Conservation (phyloP, 2,113 vertebrate species). For the Macroglossus sobrinus region DNA sequence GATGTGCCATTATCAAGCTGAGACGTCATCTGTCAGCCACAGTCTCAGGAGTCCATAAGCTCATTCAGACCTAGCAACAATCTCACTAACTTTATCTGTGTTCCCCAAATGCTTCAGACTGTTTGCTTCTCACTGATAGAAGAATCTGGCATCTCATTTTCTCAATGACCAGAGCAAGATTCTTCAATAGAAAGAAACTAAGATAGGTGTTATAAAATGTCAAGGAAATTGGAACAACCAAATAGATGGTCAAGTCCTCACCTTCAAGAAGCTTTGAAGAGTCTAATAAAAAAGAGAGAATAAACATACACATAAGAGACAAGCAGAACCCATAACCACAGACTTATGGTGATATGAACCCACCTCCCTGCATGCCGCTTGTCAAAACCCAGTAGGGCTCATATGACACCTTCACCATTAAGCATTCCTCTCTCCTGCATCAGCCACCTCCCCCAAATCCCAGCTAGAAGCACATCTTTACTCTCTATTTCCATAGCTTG, state of each 20-base stretch:
- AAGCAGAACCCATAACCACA: neutral
- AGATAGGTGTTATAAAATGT: neutral
- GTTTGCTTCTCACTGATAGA: conserved; percentile 21
- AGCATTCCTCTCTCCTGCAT: neutral
- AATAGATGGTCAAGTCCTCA: neutral
- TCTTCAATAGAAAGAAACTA: conserved; percentile 15
- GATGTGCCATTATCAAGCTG: neutral
- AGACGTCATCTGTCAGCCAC: neutral
- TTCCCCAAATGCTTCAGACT: neutral
- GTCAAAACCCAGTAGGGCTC: neutral
- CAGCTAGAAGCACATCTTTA: neutral
- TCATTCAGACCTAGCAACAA: neutral
- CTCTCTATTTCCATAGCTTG: neutral
- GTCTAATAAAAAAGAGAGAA: neutral
- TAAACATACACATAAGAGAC: neutral
- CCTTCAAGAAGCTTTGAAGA: neutral
- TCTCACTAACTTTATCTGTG: conserved; percentile 40
- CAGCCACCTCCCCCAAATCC: neutral
- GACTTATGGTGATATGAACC: neutral
- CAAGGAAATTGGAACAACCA: neutral
- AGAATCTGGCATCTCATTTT: neutral
- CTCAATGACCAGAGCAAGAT: conserved; percentile 9
- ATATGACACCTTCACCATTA: neutral
- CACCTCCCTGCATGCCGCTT: neutral
- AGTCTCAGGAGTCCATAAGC: neutral